A percentile compares a stretch with the other conserved stretches of the same genome.
Conservation (phyloP, 2,888 invertebrate genomes). For the Drosophila rubida region DNA sequence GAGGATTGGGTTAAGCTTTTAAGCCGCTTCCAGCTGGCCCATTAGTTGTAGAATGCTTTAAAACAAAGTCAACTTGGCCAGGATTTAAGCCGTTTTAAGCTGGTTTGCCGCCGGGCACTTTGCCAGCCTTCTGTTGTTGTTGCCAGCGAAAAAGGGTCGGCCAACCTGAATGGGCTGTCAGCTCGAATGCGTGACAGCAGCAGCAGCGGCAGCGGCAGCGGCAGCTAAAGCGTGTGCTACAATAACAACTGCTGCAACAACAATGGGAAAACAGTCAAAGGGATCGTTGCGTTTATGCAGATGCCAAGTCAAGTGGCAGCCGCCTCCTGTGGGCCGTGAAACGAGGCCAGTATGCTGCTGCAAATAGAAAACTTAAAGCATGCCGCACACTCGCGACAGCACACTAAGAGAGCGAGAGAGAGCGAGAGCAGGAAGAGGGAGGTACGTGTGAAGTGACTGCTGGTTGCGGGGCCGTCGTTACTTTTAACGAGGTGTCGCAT, state of each 20-base stretch:
- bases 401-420: background rate
- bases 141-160: background rate
- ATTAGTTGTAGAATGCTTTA: conserved; percentile 33
- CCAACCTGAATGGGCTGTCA: conserved; percentile 34
- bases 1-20: conserved; percentile 35
- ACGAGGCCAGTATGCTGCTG: conserved; percentile 64
- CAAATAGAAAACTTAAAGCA: conserved; percentile 61
- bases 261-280: conserved; percentile 38
- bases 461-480: conserved; percentile 66
- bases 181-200: conserved; percentile 56
- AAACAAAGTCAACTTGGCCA: conserved; percentile 43
- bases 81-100: conserved; percentile 49
- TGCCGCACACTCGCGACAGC: conserved; percentile 14
- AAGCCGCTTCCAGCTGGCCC: conserved; percentile 43
- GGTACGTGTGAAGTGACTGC: conserved; percentile 39
- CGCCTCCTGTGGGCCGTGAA: conserved; percentile 50
- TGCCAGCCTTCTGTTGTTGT: too few species aligned
- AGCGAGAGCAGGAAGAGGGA: conserved; percentile 15
- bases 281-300: conserved; percentile 72
- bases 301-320: conserved; percentile 73
- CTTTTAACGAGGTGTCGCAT: conserved; percentile 80
- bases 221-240: background rate
- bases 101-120: conserved; percentile 28
- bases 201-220: conserved; percentile 14
- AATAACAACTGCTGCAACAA: conserved; percentile 31